Percentiles rank a stretch among this genome's conserved stretches.
Evolutionary conservation across 2,888 invertebrate species (phyloP).

Genomic region (Patella pellucida): DNA sequence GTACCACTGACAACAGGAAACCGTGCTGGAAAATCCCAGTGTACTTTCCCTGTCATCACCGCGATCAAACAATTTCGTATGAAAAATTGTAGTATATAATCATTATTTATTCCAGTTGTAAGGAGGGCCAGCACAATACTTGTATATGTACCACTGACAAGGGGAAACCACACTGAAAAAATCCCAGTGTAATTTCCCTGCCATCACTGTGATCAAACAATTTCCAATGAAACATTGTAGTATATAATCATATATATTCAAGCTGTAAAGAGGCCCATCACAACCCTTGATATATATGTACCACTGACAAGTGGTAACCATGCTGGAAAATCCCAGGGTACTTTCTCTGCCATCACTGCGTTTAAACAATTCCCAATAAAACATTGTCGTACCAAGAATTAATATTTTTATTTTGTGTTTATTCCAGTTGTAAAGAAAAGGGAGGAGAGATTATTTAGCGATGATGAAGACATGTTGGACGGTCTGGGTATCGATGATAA

Average conservation of each 20-base stretch:
- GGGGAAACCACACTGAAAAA: neutral
- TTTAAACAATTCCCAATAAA: too few species aligned
- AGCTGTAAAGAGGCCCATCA: too few species aligned
- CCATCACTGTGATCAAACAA: neutral
- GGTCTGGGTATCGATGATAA: conserved; percentile 49
- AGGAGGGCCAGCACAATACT: too few species aligned
- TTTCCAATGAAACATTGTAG: too few species aligned
- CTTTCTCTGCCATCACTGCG: neutral
- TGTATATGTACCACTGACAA: neutral
- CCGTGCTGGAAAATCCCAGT: too few species aligned
- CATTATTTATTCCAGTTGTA: too few species aligned
- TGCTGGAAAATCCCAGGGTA: neutral
- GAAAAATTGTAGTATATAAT: too few species aligned
- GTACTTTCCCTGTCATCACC: too few species aligned
- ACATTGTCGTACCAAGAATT: too few species aligned
- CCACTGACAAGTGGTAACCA: neutral
- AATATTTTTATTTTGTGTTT: neutral
- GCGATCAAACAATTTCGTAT: too few species aligned
- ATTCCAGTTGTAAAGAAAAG: conserved; percentile 40
- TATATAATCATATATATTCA: too few species aligned
- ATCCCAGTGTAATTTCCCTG: neutral
- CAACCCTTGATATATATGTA: neutral
- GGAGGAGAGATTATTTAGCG: conserved; percentile 57
- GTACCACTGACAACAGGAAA: too few species aligned
- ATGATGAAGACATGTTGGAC: conserved; percentile 60